Base-by-base conservation (phyloP, 92 coral and sea anemone species). In the Isaurus tuberculatus region DNA sequence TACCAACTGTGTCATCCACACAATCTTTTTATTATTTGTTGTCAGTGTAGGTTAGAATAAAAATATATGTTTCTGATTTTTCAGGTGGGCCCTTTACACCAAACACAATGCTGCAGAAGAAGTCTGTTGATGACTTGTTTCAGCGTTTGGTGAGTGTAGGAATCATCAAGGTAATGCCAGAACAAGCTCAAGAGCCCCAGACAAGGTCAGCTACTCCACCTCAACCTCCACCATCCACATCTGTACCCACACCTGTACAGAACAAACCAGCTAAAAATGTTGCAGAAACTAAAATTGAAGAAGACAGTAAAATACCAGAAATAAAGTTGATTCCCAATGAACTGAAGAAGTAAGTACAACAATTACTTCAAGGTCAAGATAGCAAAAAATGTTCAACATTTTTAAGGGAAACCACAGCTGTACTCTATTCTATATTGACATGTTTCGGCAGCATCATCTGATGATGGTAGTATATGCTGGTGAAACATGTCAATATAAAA, bases 121-220 rank as follows among this genome's bases (percentile, higher is more conserved):
- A 83, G 58, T 84, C 94, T 0, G 99, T 96, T 2, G 98, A 96
- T 65, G 99, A 96, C 68, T 87, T 96, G 57, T 96, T 96, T 81
- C 88, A 86, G 32, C 91, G 89, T 65, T 79, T 96, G 36, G 89
- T 94, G 81, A 90, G 87, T 43, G 90, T 83, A 15, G 98, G 99
- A 20, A 90, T 96, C 36, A 96, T 96, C 26, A 94, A 92, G 79
- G 98, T 92, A 53, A 87, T 91, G 30, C 94, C 94, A 55, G 94
- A 96, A 83, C 88, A 88, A 58, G 84, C 72, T 29, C 46, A 40
- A 16, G 91, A 84, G 22, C 79, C 98, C 13, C 97, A 94, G 31
- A 88, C 81, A 42, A 89, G 93, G 67, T 78, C 75, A 26, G 88
- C 70, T 19, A 90, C 81, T 65, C 82, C 81, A 23, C 60, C 78